Conservation (phyloP, 1,140 invertebrate species). For the Periplaneta americana region DNA sequence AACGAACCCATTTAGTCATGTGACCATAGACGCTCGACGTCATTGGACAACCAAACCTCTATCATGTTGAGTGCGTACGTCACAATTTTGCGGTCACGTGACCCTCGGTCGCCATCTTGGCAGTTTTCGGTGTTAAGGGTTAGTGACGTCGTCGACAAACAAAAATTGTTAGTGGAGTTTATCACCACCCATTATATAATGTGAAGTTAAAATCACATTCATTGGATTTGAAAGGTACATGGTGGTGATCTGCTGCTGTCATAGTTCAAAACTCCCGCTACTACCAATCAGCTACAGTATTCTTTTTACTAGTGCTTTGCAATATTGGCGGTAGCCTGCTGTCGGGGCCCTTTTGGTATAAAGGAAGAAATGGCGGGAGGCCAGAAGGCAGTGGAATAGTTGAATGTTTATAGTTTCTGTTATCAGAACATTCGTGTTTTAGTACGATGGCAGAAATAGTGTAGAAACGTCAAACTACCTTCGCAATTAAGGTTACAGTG, state of each 20-base stretch:
- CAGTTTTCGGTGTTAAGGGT: slow-evolving; percentile 34
- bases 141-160: slow-evolving; percentile 31
- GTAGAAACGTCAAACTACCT: background rate
- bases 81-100: slow-evolving; percentile 44
- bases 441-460: background rate
- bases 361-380: slow-evolving; percentile 12
- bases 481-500: background rate
- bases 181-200: background rate
- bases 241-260: background rate
- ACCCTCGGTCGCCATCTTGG: slow-evolving; percentile 46
- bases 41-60: slow-evolving; percentile 17
- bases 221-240: background rate
- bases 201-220: background rate
- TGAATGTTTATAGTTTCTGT: background rate
- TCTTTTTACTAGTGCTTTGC: background rate
- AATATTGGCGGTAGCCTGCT: background rate
- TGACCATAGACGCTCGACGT: slow-evolving; percentile 5
- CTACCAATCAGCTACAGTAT: background rate
- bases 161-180: background rate
- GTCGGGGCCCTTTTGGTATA: background rate
- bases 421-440: background rate
- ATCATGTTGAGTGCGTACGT: slow-evolving; percentile 31
- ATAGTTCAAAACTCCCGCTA: background rate
- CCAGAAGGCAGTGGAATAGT: background rate
- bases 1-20: slow-evolving; percentile 10